Base-by-base conservation (phyloP, 2,888 invertebrate genomes). In the Orthosia gothica region DNA sequence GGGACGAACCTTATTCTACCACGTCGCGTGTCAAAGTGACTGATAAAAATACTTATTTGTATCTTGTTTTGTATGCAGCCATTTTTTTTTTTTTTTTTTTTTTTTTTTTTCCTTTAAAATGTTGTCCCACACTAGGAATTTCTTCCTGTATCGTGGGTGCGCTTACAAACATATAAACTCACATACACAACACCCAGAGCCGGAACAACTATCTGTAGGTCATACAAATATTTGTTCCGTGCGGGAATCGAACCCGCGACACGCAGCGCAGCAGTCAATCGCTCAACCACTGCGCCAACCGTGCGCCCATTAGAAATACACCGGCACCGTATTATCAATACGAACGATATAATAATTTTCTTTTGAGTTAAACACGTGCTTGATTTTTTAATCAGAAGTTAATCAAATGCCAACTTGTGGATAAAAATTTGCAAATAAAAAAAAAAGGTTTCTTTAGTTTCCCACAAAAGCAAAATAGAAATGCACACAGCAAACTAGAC, bases 301-400 rank as follows among this genome's bases (percentile, higher is more conserved):
- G n/a, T n/a, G n/a, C n/a, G n/a, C n/a, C n/a, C n/a, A n/a, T 81
- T 76, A 76, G 70, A 55, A 77, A 74, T 77, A 75, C 76, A 76
- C 59, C 65, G 58, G 63, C 61, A 74, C 45, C 49, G 57, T 74
- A 55, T 47, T 32, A 64, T 45, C 9, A 47, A 32, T 79, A 55
- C 16, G 20, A 58, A 26, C 13, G 16, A 49, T 15, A 26, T 47
- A n/a, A 52, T 47, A 32, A 76, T 45, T 75, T 26, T 4, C 45
- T 47, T 32, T 2, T 57, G 20, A 2, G 9, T 9, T 76, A 20
- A 57, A 15, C 20, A n/a, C 9, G 26, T 50, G 49, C 20, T 49
- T 54, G 54, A 69, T 16, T 68, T 49, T 49, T n/a, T 23, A 45
- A 62, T 61, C 18, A 55, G 15, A 54, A 55, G 12, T n/a, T 23